Evolutionary conservation across 2,888 invertebrate genomes (phyloP).

Genomic region (Sarcophaga caerulescens): DNA sequence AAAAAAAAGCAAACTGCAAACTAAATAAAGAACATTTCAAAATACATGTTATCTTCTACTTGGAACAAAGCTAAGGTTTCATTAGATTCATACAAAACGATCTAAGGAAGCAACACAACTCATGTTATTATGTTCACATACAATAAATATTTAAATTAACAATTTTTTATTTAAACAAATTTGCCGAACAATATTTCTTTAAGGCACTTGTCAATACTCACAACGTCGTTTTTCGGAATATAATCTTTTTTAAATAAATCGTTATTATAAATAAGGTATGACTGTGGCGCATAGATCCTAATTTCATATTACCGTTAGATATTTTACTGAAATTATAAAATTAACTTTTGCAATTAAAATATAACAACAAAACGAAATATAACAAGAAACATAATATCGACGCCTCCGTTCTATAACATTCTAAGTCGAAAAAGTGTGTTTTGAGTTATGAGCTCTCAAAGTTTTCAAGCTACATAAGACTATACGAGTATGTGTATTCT

Average conservation of each 20-base stretch:
- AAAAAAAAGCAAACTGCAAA: not conserved
- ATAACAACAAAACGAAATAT: too few relatives aligned
- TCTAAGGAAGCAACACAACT: too few relatives aligned
- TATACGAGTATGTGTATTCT: too few relatives aligned
- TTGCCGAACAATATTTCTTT: not conserved
- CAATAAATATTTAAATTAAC: too few relatives aligned
- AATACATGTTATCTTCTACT: too few relatives aligned
- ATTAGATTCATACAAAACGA: too few relatives aligned
- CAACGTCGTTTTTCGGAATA: slow-evolving; percentile 76
- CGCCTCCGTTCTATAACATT: too few relatives aligned
- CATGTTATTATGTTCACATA: too few relatives aligned
- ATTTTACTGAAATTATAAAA: slow-evolving; percentile 71
- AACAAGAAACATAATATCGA: not conserved
- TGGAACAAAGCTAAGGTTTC: too few relatives aligned
- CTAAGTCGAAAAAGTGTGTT: too few relatives aligned
- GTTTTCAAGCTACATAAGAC: too few relatives aligned
- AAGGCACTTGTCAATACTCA: slow-evolving; percentile 72
- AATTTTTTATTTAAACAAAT: not conserved
- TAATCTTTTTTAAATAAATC: slow-evolving; percentile 76
- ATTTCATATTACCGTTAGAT: slow-evolving; percentile 69
- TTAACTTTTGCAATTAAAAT: not conserved
- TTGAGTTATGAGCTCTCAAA: too few relatives aligned
- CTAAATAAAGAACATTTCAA: not conserved
- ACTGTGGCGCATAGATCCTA: slow-evolving; percentile 70
- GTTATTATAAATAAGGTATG: slow-evolving; percentile 75